A percentile compares a stretch with the other conserved stretches of the same genome.
phyloP scores from a whole-genome alignment of 2,113 vertebrate species.

The Marmota monax region DNA sequence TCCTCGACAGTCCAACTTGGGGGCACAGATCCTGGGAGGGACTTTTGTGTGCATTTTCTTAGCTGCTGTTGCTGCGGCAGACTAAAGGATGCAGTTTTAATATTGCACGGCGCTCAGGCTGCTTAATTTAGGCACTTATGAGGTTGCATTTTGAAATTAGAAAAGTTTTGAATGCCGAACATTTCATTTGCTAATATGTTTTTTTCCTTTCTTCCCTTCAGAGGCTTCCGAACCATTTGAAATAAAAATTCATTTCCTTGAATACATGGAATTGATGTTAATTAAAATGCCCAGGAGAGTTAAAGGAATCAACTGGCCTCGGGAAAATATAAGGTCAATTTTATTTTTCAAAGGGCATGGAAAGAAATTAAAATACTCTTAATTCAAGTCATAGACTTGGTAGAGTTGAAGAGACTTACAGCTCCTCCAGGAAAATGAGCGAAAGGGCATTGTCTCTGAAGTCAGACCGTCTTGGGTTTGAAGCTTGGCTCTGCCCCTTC shows the following conservation, averaged over 20 bases:
- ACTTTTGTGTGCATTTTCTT: neutral
- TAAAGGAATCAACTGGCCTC: slow-evolving; percentile 54
- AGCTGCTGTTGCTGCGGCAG: neutral
- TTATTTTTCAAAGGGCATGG: slow-evolving; percentile 76
- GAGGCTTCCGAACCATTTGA: slow-evolving; percentile 66
- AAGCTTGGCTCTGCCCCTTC: neutral
- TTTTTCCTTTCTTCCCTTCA: slow-evolving; percentile 60
- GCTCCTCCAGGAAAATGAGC: slow-evolving; percentile 14
- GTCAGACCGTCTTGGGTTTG: neutral
- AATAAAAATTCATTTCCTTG: slow-evolving; percentile 77
- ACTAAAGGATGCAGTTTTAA: neutral
- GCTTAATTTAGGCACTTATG: slow-evolving; percentile 59
- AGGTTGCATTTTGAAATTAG: slow-evolving; percentile 72
- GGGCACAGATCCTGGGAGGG: neutral
- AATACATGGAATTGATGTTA: slow-evolving; percentile 71
- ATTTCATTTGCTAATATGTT: slow-evolving; percentile 62
- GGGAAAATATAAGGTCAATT: slow-evolving; percentile 77
- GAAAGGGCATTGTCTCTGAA: neutral
- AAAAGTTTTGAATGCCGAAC: slow-evolving; percentile 50
- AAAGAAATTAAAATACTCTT: slow-evolving; percentile 72
- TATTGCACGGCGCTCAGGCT: neutral
- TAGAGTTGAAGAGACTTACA: slow-evolving; percentile 57
- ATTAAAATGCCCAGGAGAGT: slow-evolving; percentile 76
- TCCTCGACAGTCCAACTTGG: neutral
- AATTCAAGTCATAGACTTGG: slow-evolving; percentile 63